Percentiles rank a stretch among this genome's conserved stretches.
Evolutionary conservation across 2,888 invertebrate genomes (phyloP).

Genomic region (Steinernema hermaphroditum): DNA sequence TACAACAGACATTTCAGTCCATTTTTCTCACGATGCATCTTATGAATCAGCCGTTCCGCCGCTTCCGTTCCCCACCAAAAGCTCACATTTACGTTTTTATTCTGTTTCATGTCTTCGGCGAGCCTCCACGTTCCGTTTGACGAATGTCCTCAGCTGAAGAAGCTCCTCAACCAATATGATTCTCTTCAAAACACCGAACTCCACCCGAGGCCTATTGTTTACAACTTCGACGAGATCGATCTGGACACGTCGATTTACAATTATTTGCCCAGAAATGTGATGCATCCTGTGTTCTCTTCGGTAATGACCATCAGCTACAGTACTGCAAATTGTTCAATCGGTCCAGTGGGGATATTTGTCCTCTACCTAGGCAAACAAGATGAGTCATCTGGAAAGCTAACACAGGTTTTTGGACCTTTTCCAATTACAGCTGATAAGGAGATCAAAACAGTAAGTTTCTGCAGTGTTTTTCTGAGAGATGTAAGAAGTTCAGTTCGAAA

Average conservation of each 20-base stretch:
- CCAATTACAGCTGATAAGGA: not conserved
- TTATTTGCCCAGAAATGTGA: not conserved
- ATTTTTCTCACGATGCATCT: no score
- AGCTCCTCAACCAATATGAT: slow-evolving; percentile 1
- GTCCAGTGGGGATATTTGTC: not conserved
- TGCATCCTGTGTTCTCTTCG: not conserved
- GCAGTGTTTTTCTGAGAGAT: no score
- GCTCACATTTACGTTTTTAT: not conserved
- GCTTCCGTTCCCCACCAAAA: no score
- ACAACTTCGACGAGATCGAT: slow-evolving; percentile 8
- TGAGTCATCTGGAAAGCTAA: not conserved
- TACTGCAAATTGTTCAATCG: not conserved
- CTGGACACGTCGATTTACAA: not conserved
- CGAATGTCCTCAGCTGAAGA: not conserved
- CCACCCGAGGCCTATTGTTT: not conserved
- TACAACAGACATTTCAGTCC: no score
- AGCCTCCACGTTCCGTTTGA: slow-evolving; percentile 11
- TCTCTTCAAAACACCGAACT: not conserved
- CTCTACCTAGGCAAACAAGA: not conserved
- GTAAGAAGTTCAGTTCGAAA: slow-evolving; percentile 15
- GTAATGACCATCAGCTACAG: not conserved
- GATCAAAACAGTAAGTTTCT: not conserved
- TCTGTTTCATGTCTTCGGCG: not conserved
- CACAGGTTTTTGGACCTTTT: slow-evolving; percentile 4
- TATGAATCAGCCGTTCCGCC: no score